A percentile compares a stretch with the other conserved stretches of the same genome.
phyloP scores from a whole-genome alignment of 1,140 invertebrate genomes.

The Battus philenor region DNA sequence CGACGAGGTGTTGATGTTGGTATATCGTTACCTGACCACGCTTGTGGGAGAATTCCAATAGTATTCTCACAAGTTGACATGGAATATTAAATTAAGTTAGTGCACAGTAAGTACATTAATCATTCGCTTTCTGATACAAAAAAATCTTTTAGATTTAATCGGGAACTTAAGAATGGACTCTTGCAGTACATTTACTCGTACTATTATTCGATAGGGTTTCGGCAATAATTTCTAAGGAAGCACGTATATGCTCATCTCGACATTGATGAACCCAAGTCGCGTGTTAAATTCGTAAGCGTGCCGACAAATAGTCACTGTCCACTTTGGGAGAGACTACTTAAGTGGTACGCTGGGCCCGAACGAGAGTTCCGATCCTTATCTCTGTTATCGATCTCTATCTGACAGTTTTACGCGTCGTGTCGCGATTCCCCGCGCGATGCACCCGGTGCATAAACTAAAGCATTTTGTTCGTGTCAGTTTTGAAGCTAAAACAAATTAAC shows the following conservation, averaged over 20 bases:
- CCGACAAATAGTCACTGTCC: constrained; percentile 7
- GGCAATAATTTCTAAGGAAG: too few relatives aligned
- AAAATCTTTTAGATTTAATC: too few relatives aligned
- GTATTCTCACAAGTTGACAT: constrained; percentile 11
- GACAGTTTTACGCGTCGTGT: constrained; percentile 68
- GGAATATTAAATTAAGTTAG: too few relatives aligned
- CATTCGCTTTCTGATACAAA: too few relatives aligned
- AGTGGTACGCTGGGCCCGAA: constrained; percentile 30
- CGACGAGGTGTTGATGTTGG: constrained; percentile 9
- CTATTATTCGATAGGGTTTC: too few relatives aligned
- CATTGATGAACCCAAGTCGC: too few relatives aligned
- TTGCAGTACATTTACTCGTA: too few relatives aligned
- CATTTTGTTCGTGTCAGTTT: constrained; percentile 28
- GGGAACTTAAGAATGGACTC: too few relatives aligned
- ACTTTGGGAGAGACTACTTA: constrained; percentile 36
- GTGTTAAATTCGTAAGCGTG: constrained; percentile 2
- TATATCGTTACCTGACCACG: constrained; percentile 11
- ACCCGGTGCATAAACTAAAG: constrained; percentile 27
- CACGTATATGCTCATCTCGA: too few relatives aligned
- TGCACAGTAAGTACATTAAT: too few relatives aligned
- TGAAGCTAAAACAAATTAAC: constrained; percentile 24
- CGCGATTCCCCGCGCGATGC: constrained; percentile 49
- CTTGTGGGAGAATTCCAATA: constrained; percentile 15
- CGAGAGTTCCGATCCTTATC: constrained; percentile 51
- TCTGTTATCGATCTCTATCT: constrained; percentile 58